Percentiles rank a stretch among this genome's conserved stretches.
Conservation (phyloP, 2,888 invertebrate genomes). For the Ashinkailepas kermadecensis region DNA sequence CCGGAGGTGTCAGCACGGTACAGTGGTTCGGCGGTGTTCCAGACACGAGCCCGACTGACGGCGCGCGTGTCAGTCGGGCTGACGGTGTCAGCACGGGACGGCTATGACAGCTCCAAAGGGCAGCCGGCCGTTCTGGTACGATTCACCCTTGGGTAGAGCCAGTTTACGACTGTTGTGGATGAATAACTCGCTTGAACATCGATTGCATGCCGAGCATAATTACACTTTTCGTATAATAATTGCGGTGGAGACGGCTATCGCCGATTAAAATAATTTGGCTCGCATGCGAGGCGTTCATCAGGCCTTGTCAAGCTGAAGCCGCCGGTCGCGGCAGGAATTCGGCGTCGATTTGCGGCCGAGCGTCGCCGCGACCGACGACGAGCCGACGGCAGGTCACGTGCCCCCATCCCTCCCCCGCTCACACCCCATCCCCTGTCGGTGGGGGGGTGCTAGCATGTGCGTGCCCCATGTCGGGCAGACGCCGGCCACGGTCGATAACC, state of each 20-base stretch:
- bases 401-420: not conserved
- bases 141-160: no score
- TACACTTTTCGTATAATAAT: constrained; percentile 7
- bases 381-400: not conserved
- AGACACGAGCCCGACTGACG: no score
- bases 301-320: not conserved
- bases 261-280: constrained; percentile 6
- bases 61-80: no score
- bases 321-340: not conserved
- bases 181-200: not conserved
- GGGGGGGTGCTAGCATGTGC: not conserved
- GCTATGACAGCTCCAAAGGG: not conserved
- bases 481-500: not conserved
- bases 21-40: no score
- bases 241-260: not conserved
- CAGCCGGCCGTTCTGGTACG: not conserved
- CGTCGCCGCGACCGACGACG: no score
- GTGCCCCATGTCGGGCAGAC: not conserved
- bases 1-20: no score
- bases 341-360: not conserved
- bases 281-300: not conserved
- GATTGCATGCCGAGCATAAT: not conserved
- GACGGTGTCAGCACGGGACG: no score
- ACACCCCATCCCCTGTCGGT: not conserved
- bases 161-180: not conserved